Evolutionary conservation across 2,888 invertebrate genomes (phyloP).

Genomic region (Cartodere bifasciata): DNA sequence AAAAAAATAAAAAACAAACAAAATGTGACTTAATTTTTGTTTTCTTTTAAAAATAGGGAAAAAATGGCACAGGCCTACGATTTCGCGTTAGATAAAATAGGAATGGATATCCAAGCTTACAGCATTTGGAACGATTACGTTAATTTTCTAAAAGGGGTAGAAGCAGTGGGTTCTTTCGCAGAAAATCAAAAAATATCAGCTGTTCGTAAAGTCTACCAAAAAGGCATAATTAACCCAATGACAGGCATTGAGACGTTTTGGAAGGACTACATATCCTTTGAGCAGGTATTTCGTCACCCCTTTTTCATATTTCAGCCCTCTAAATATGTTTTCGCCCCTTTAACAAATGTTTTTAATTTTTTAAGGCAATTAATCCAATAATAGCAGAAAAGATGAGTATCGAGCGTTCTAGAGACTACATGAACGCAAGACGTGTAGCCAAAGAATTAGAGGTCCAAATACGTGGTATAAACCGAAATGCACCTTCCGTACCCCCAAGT

Average conservation of each 20-base stretch:
- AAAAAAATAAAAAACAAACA: conserved; percentile 1
- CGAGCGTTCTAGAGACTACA: conserved; percentile 92
- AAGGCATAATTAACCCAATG: conserved; percentile 93
- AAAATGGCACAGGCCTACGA: conserved; percentile 99
- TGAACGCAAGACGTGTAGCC: conserved; percentile 92
- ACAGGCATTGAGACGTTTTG: conserved; percentile 91
- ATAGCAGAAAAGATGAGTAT: conserved; percentile 96
- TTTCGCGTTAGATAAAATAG: conserved; percentile 97
- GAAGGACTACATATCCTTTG: conserved; percentile 97
- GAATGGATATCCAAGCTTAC: conserved; percentile 94
- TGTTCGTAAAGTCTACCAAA: conserved; percentile 92
- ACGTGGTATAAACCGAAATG: conserved; percentile 86
- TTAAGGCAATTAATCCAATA: conserved; percentile 49
- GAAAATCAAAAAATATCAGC: conserved; percentile 99
- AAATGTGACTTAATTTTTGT: conserved; percentile 1
- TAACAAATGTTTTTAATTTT: conserved; percentile 8
- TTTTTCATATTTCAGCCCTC: too few species aligned
- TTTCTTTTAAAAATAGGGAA: conserved; percentile 55
- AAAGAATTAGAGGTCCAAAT: conserved; percentile 94
- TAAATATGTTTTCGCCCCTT: too few species aligned
- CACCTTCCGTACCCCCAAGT: conserved; percentile 93
- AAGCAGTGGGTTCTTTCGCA: conserved; percentile 96
- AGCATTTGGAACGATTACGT: conserved; percentile 98
- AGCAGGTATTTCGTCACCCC: conserved; percentile 47
- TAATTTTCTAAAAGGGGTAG: conserved; percentile 87